Conservation (phyloP, 2,113 vertebrate genomes). For the Rhegmatorhina hoffmannsi region DNA sequence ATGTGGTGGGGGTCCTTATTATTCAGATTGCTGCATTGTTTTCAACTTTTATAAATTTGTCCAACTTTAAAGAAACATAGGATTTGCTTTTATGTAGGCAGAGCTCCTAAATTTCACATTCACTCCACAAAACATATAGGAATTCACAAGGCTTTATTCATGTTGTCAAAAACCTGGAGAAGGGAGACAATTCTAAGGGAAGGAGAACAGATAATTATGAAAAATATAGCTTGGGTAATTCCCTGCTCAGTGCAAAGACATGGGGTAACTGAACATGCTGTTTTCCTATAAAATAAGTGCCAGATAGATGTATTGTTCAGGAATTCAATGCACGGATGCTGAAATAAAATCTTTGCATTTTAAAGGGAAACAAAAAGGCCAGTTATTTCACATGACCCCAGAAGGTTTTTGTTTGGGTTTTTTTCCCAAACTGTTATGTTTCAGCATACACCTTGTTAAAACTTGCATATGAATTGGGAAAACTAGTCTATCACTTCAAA, state of each 20-base stretch:
- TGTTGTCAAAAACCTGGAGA: neutral
- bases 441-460: conserved; percentile 35
- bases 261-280: neutral
- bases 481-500: neutral
- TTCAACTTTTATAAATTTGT: neutral
- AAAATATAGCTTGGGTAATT: conserved; percentile 9
- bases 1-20: neutral
- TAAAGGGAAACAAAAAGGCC: conserved; percentile 1
- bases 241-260: neutral
- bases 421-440: neutral
- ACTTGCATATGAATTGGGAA: neutral
- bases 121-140: neutral
- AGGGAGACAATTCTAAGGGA: neutral
- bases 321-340: conserved; percentile 11
- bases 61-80: neutral
- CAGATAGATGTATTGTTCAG: conserved; percentile 21
- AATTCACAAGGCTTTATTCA: conserved; percentile 12
- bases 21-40: neutral
- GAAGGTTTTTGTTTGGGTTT: neutral
- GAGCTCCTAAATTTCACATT: neutral
- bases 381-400: conserved; percentile 26
- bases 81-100: conserved; percentile 1
- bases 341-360: conserved; percentile 17
- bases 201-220: conserved; percentile 4
- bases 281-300: conserved; percentile 28